Evolutionary conservation across 2,888 invertebrate genomes (phyloP).

Genomic region (Elegia similella): DNA sequence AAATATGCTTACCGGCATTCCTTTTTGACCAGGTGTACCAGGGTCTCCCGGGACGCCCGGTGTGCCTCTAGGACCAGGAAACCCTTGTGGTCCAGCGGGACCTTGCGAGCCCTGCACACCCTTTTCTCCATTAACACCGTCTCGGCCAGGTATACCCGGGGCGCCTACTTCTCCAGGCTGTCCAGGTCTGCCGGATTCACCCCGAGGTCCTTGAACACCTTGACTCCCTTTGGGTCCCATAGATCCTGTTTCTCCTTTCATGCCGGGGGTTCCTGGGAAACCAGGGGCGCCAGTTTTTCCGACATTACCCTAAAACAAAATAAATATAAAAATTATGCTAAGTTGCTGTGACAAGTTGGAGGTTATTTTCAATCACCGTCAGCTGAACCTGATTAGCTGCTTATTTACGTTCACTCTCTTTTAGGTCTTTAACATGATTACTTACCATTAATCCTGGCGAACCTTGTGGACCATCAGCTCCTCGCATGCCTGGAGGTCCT

Average conservation of each 20-base stretch:
- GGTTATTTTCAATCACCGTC: too few species aligned
- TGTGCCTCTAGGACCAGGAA: constrained; percentile 90
- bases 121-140: constrained; percentile 91
- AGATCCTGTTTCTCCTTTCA: constrained; percentile 90
- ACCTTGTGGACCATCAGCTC: constrained; percentile 89
- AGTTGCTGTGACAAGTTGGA: too few species aligned
- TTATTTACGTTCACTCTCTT: too few species aligned
- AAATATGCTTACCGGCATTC: constrained; percentile 82
- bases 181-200: constrained; percentile 90
- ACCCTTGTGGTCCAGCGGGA: constrained; percentile 89
- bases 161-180: constrained; percentile 89
- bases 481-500: constrained; percentile 88
- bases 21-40: constrained; percentile 88
- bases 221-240: constrained; percentile 90
- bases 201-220: constrained; percentile 90
- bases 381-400: too few species aligned
- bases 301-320: constrained; percentile 83
- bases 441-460: constrained; percentile 88
- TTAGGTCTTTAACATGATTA: constrained; percentile 20
- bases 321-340: background rate
- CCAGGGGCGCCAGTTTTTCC: constrained; percentile 94
- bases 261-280: constrained; percentile 90
- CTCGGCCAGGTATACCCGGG: constrained; percentile 88
- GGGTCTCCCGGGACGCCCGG: constrained; percentile 88
- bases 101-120: constrained; percentile 88